Evolutionary conservation across 2,113 vertebrate genomes (phyloP).

Genomic region (Cheilinus undulatus): DNA sequence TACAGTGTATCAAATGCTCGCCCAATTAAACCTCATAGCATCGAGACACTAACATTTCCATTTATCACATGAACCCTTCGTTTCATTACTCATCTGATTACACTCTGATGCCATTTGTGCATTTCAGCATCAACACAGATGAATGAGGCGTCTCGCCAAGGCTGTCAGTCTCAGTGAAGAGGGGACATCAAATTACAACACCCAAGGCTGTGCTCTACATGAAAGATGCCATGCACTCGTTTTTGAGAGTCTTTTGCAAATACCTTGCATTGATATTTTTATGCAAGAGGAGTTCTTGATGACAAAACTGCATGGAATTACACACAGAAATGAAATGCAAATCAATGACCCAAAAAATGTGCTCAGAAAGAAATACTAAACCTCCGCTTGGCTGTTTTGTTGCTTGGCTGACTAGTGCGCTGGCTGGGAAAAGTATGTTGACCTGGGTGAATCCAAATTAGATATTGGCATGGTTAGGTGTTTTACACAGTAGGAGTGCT

Average conservation of each 20-base stretch:
- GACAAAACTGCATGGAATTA: conserved; percentile 13
- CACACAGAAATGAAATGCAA: conserved; percentile 12
- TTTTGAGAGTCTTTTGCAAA: neutral
- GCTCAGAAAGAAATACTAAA: conserved; percentile 58
- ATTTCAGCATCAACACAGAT: conserved; percentile 60
- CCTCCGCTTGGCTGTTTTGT: conserved; percentile 60
- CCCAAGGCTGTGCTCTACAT: conserved; percentile 59
- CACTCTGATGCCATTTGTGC: conserved; percentile 60
- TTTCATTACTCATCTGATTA: conserved; percentile 41
- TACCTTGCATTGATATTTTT: neutral
- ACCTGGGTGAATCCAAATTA: conserved; percentile 77
- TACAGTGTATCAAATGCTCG: conserved; percentile 14
- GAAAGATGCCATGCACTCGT: conserved; percentile 4
- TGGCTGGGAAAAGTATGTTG: conserved; percentile 67
- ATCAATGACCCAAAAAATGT: conserved; percentile 47
- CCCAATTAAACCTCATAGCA: conserved; percentile 6
- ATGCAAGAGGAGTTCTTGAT: too few species aligned
- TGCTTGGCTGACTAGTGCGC: conserved; percentile 40
- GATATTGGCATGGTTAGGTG: conserved; percentile 71
- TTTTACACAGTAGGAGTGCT: conserved; percentile 72
- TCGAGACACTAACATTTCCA: conserved; percentile 33
- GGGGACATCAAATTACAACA: conserved; percentile 59
- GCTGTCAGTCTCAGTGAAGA: conserved; percentile 52
- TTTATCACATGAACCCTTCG: conserved; percentile 49
- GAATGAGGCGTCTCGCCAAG: conserved; percentile 56